These are phyloP conservation scores for Prochilodus magdalenae DNA, from an alignment of 2,113 vertebrate species.

Conservation along the genomic window DNA sequence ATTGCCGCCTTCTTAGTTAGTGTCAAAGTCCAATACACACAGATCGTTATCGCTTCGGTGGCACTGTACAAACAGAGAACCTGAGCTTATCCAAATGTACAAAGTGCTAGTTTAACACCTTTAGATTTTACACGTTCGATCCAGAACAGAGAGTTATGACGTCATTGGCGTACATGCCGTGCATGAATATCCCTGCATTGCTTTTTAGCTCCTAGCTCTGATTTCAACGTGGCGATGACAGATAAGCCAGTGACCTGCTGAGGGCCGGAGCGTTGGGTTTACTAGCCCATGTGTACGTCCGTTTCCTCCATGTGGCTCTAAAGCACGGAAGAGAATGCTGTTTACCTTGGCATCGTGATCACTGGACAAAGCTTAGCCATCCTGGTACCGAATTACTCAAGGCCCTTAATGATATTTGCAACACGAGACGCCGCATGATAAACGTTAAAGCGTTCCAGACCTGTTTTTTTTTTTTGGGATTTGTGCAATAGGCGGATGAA, in stretches of 20 bases:
- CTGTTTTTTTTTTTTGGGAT: neutral
- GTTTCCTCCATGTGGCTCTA: neutral
- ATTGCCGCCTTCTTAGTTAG: neutral
- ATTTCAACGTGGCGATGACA: neutral
- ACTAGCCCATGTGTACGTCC: no score
- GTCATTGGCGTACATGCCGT: neutral
- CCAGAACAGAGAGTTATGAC: neutral
- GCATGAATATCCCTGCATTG: neutral
- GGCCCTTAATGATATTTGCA: neutral
- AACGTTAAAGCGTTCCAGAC: neutral
- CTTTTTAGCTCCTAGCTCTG: neutral
- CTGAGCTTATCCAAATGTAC: neutral
- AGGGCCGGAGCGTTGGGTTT: neutral
- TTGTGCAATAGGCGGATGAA: neutral
- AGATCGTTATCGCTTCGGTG: neutral
- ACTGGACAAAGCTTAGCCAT: no score
- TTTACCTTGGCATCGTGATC: slow-evolving; percentile 23
- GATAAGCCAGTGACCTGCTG: neutral
- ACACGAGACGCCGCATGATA: neutral
- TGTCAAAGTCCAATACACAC: neutral
- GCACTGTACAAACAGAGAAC: neutral
- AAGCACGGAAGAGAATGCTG: neutral
- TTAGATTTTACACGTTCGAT: no score
- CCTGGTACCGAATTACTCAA: neutral
- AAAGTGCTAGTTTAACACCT: neutral